Evolutionary conservation across 2,888 invertebrate genomes (phyloP), one percentile per base, ranked within the genome.

Genomic region (Acholoe squamosa): DNA sequence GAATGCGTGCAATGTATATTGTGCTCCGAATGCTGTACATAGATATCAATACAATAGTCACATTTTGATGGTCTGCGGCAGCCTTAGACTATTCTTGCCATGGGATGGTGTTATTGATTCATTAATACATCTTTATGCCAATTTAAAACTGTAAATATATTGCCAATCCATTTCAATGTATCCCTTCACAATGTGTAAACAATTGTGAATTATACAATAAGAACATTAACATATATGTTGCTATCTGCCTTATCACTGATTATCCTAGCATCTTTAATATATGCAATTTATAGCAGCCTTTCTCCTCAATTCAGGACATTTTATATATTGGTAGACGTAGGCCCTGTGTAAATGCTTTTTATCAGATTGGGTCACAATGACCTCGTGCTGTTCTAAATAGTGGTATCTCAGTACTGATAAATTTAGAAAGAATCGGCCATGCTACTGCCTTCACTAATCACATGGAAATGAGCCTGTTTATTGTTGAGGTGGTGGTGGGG

Each of bases 11-110:
- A 3, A 19, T 14, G 61, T 61, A 3, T 14, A 19, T n/a, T 14
- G 61, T 61, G 1, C 19, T 3, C 19, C 19, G n/a, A n/a, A n/a
- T 7, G 5, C 1, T 61, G 61, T 61, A 61, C 14, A 61, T 61
- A 61, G n/a, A n/a, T n/a, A n/a, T n/a, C n/a, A n/a, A n/a, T n/a
- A 61, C 61, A 61, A 61, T 61, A 61, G 19, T 10, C 5, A 61
- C 61, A 25, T 76, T 31, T 76, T 25, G 25, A 76, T 76, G 28
- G 31, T 14, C n/a, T 34, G 33, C 10, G 80, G 80, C 80, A 80
- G 43, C 80, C 80, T 34, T 76, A 19, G 33, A 43, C 0, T 80
- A 80, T 80, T 80, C 80, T 80, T 80, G 80, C 80, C 80, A 80
- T 22, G 34, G 25, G 34, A 33, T 80, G 33, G n/a, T 80, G 61